Evolutionary conservation across 2,888 invertebrate genomes (phyloP).

Genomic region (Rhagonycha lutea): DNA sequence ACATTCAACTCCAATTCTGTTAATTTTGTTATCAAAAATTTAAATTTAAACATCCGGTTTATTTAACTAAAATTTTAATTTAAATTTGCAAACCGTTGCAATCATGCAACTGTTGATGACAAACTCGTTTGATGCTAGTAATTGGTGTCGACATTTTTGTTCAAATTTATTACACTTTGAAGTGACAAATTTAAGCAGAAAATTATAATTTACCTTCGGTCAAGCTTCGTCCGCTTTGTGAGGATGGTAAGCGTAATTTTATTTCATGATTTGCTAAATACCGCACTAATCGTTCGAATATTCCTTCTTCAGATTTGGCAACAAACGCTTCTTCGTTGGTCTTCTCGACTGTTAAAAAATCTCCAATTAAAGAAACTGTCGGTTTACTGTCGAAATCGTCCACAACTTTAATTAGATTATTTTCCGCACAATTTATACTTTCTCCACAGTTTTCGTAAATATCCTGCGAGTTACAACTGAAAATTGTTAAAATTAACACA

Average conservation of each 20-base stretch:
- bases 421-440: conserved; percentile 49
- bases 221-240: conserved; percentile 46
- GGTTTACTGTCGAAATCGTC: conserved; percentile 55
- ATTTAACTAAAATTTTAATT: background rate
- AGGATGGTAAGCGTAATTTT: conserved; percentile 53
- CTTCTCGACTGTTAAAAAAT: conserved; percentile 47
- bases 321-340: conserved; percentile 44
- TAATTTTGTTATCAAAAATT: background rate
- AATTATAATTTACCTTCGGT: conserved; percentile 35
- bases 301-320: conserved; percentile 42
- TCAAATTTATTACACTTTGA: background rate
- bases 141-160: background rate
- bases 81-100: background rate
- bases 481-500: conserved; percentile 45
- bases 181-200: background rate
- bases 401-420: conserved; percentile 55
- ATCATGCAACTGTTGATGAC: background rate
- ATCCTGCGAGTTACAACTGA: conserved; percentile 34
- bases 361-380: conserved; percentile 54
- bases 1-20: background rate
- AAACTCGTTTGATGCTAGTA: background rate
- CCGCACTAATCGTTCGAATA: conserved; percentile 57
- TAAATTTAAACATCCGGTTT: background rate
- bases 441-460: conserved; percentile 42
- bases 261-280: conserved; percentile 58